These are phyloP conservation scores for Pseudorectes ferrugineus DNA, from an alignment of 2,113 vertebrate genomes.

Conservation along the genomic window DNA sequence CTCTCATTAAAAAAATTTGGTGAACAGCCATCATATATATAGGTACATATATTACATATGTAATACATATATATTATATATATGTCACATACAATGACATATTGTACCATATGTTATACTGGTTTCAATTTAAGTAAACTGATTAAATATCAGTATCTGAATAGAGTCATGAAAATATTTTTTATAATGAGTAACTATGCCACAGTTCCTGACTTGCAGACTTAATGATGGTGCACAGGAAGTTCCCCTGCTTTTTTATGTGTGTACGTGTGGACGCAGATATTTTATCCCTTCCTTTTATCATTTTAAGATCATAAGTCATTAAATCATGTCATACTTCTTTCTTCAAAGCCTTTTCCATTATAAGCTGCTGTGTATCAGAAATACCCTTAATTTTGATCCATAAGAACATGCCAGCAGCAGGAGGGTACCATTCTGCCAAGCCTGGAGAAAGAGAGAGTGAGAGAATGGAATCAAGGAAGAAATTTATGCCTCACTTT, in stretches of 20 bases:
- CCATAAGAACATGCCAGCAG: conserved; percentile 96
- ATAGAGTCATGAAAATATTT: neutral
- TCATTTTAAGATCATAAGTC: neutral
- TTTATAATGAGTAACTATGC: neutral
- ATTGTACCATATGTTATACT: neutral
- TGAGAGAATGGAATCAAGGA: neutral
- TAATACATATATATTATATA: neutral
- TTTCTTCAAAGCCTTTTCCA: conserved; percentile 88
- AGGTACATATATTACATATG: neutral
- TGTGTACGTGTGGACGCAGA: fast-evolving
- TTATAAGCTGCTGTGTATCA: conserved; percentile 84
- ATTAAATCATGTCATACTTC: conserved; percentile 73
- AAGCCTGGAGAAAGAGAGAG: conserved; percentile 68
- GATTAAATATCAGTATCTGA: neutral
- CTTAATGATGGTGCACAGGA: neutral
- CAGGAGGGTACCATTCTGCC: conserved; percentile 89
- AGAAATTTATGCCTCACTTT: neutral
- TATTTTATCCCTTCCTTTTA: neutral
- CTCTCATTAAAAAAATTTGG: neutral
- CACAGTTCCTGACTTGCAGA: neutral
- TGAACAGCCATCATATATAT: neutral
- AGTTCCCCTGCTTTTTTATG: neutral
- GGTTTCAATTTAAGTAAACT: neutral
- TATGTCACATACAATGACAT: neutral
- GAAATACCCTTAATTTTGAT: conserved; percentile 86